Conservation (phyloP, 2,888 invertebrate species). For the Hymenopus coronatus region DNA sequence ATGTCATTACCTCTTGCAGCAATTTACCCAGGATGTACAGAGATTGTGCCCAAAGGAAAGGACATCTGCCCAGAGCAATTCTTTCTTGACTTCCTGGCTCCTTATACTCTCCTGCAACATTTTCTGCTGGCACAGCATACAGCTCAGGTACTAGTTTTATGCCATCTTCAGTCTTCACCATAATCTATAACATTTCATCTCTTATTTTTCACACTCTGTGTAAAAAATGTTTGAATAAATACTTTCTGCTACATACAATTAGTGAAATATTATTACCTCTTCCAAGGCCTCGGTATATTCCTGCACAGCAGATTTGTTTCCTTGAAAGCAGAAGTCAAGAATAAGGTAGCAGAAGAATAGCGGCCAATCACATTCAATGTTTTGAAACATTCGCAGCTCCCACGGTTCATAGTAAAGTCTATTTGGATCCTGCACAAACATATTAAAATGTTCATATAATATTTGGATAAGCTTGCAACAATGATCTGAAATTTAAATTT, state of each 20-base stretch:
- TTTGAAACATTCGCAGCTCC: slow-evolving; percentile 97
- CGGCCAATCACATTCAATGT: slow-evolving; percentile 99
- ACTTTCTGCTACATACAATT: neutral
- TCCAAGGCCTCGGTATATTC: slow-evolving; percentile 74
- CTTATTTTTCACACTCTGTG: too few species aligned
- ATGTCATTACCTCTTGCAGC: slow-evolving; percentile 74
- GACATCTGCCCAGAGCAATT: slow-evolving; percentile 82
- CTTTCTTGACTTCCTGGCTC: slow-evolving; percentile 89
- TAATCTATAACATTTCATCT: slow-evolving; percentile 50
- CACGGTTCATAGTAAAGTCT: slow-evolving; percentile 96
- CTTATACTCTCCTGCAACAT: slow-evolving; percentile 81
- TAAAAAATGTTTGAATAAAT: neutral
- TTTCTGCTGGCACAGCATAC: slow-evolving; percentile 82
- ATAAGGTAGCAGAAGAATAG: slow-evolving; percentile 92
- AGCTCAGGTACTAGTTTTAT: slow-evolving; percentile 88
- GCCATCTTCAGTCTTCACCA: slow-evolving; percentile 85
- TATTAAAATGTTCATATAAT: neutral
- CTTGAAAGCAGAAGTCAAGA: slow-evolving; percentile 90
- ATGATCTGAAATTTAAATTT: too few species aligned
- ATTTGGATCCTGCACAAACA: slow-evolving; percentile 51
- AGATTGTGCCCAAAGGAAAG: slow-evolving; percentile 98
- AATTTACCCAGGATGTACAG: slow-evolving; percentile 92
- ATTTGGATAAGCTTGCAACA: too few species aligned
- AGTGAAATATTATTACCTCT: slow-evolving; percentile 48
- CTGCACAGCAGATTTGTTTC: slow-evolving; percentile 68